phyloP scores from a whole-genome alignment of 2,888 invertebrate genomes.

The Diadegma fenestrale region DNA sequence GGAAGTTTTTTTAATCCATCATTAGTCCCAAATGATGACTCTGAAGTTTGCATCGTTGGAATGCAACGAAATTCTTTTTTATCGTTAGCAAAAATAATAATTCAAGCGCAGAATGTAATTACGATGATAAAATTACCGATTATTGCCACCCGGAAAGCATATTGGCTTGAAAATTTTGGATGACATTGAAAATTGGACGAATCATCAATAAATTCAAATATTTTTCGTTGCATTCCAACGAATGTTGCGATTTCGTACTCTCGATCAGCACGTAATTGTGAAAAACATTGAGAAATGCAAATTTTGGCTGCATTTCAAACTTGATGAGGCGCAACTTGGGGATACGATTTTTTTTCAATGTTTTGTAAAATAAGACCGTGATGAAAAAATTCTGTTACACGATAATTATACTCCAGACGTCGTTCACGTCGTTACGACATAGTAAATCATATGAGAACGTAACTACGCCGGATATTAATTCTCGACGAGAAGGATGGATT shows the following conservation, averaged over 20 bases:
- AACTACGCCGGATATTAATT: background rate
- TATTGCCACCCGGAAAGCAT: too few species aligned
- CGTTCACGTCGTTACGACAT: slow-evolving; percentile 1
- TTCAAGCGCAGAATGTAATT: too few species aligned
- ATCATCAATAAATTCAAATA: too few species aligned
- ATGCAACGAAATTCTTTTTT: too few species aligned
- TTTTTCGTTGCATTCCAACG: too few species aligned
- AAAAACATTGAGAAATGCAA: background rate
- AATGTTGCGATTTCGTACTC: too few species aligned
- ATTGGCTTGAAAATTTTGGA: too few species aligned
- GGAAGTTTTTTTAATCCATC: background rate
- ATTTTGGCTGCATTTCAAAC: background rate
- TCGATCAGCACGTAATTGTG: background rate
- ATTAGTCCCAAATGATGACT: too few species aligned
- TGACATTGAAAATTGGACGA: too few species aligned
- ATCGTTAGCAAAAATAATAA: too few species aligned
- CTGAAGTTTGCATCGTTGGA: too few species aligned
- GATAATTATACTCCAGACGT: background rate
- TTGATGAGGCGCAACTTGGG: background rate
- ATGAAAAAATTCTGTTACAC: slow-evolving; percentile 4
- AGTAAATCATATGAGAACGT: background rate
- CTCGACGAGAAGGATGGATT: slow-evolving; percentile 4
- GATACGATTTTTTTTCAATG: background rate
- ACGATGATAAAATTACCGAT: too few species aligned
- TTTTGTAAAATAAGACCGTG: background rate